Evolutionary conservation across 2,888 invertebrate species (phyloP), one percentile per base, ranked within the genome.

Genomic region (Pandemis corylana): DNA sequence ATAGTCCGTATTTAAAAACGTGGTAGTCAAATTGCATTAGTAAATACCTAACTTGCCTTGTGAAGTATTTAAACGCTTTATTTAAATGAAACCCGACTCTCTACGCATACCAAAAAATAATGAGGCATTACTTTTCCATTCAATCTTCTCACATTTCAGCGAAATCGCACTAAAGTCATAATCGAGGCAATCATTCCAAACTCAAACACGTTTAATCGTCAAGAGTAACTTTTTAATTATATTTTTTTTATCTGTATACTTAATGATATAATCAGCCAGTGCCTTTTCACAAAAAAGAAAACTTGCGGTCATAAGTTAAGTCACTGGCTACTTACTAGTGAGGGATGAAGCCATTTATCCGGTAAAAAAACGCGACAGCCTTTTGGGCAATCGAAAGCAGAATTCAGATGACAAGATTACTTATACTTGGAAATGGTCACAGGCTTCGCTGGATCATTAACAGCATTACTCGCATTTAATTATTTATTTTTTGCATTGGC

Each of bases 321-420:
- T 77, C 76, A 77, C 66, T 75, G 69, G 69, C 68, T 77, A 70
- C 75, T 71, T 67, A 51, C 62, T 84, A 81, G 84, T 84, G 88
- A 81, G 80, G 86, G 89, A 94, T 94, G 92, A 94, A 94, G 94
- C 87, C 94, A 94, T 94, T 94, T 94, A 85, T 83, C 87, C 89
- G 90, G 93, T 91, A 91, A 90, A 93, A 91, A 91, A 84, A 84
- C 84, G 80, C 78, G 80, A 82, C 83, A 81, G 85, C 85, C 82
- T 84, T 84, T 85, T 84, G 83, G 79, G 84, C 88, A 89, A 89
- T 90, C 91, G 90, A 87, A 87, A 81, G 75, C 89, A 90, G 91
- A 91, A 93, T 94, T 89, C 90, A 86, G 89, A 90, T 88, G 90
- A 80, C 86, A 83, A 86, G 86, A 92, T 91, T 89, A 90, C 87